Conservation (phyloP, 2,797 vertebrate species). For the Scarus forsteni region DNA sequence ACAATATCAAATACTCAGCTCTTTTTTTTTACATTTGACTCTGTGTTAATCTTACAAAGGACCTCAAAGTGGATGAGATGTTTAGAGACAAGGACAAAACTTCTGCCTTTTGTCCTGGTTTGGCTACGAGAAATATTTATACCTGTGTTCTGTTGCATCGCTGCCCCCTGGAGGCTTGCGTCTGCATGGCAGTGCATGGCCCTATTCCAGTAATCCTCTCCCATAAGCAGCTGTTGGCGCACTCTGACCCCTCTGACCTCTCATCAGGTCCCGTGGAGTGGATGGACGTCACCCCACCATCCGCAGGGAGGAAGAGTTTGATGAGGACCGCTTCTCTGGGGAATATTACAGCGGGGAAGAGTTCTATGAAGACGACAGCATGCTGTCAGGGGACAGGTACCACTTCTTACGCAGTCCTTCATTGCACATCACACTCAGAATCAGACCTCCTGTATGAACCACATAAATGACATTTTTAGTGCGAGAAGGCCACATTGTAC, state of each 20-base stretch:
- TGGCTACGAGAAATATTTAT: slow-evolving; percentile 29
- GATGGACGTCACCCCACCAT: slow-evolving; percentile 91
- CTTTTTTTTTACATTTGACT: neutral
- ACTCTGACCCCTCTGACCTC: slow-evolving; percentile 36
- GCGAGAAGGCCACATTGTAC: too few relatives aligned
- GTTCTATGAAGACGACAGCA: slow-evolving; percentile 93
- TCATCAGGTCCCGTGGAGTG: slow-evolving; percentile 89
- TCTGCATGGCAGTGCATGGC: slow-evolving; percentile 84
- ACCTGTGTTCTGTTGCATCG: slow-evolving; percentile 46
- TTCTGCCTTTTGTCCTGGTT: slow-evolving; percentile 51
- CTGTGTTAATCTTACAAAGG: neutral
- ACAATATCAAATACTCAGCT: neutral
- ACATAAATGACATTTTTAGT: too few relatives aligned
- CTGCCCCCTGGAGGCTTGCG: slow-evolving; percentile 71
- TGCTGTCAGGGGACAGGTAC: slow-evolving; percentile 92
- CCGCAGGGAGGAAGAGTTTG: slow-evolving; percentile 90
- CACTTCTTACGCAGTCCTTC: neutral
- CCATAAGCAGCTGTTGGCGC: neutral
- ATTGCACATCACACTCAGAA: neutral
- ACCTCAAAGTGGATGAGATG: slow-evolving; percentile 12
- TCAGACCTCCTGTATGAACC: neutral
- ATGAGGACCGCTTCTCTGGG: slow-evolving; percentile 88
- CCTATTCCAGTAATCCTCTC: slow-evolving; percentile 15
- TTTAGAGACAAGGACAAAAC: slow-evolving; percentile 11
- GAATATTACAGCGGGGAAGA: slow-evolving; percentile 97